Base-by-base conservation (phyloP, 2,113 vertebrate species). In the Ancistrus triradiatus region DNA sequence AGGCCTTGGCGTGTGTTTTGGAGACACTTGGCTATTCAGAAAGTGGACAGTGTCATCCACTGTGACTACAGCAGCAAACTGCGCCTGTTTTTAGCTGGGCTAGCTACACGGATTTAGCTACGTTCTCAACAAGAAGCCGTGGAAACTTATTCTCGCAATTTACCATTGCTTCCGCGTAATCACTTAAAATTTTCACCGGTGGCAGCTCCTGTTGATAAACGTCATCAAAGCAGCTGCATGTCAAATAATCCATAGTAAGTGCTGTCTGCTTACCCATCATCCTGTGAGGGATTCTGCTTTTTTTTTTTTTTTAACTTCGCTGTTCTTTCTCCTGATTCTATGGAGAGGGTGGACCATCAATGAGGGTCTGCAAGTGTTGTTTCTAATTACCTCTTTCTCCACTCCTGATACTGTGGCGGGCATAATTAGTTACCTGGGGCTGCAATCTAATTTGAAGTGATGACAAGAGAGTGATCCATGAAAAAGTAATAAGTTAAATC, bases 401-500 rank as follows among this genome's bases (percentile, higher is more conserved):
- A 90, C 90, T 95, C 91, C 90, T 93, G 95, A 95, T 97, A 93
- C 93, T 92, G 91, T 88, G 90, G 94, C 90, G 92, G 92, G 92
- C 91, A 93, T 98, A 98, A 98, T 98, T 96, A 98, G 95, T 98
- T 98, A 98, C 96, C 96, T 98, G 96, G 95, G 96, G 96, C 95
- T 97, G 93, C 95, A 96, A 98, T 97, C 95, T 95, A 98, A 98
- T 98, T 98, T 98, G 93, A 98, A 95, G 95, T 97, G 96, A 98
- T 97, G 95, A 98, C 96, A 98, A 97, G 93, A 98, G 98, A 96
- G 96, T 97, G 96, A 98, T 98, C 96, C 96, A 98, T 98, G 96
- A 98, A 98, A 97, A 97, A 98, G 95, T 98, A 98, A 98, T 98
- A 98, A 97, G 96, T 98, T 98, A 98, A 98, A 98, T 98, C 95